These are phyloP conservation scores for Hylia prasina DNA, from an alignment of 2,113 vertebrate species.

Conservation along the genomic window DNA sequence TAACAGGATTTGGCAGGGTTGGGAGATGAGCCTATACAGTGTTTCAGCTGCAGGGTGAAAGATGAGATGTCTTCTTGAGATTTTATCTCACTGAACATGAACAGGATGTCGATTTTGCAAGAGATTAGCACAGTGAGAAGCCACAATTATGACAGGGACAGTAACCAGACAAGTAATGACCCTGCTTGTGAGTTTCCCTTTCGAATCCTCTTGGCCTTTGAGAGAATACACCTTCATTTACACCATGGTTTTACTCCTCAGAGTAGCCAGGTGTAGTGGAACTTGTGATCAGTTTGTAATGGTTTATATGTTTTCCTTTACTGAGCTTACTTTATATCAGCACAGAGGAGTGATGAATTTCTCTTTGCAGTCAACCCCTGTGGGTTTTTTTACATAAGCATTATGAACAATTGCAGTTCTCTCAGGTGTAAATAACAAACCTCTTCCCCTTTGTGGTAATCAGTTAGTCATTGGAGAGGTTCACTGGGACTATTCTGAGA, in stretches of 20 bases:
- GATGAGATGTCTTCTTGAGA: not conserved
- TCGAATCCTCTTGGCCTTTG: not conserved
- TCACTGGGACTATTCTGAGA: not conserved
- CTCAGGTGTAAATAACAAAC: not conserved
- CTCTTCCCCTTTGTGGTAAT: not conserved
- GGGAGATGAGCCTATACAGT: not conserved
- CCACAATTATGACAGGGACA: rapidly evolving
- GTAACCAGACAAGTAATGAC: not conserved
- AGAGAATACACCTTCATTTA: not conserved
- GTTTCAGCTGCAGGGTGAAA: not conserved
- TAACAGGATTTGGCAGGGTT: not conserved
- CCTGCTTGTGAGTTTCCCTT: not conserved
- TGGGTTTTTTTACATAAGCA: not conserved
- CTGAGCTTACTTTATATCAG: not conserved
- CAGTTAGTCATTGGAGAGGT: not conserved
- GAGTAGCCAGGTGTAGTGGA: not conserved
- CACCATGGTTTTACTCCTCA: not conserved
- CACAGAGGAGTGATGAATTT: not conserved
- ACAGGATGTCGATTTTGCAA: not conserved
- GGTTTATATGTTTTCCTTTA: not conserved
- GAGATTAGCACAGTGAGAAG: not conserved
- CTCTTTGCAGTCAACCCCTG: not conserved
- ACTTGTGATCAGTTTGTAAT: not conserved
- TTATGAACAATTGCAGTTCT: not conserved
- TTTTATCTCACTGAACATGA: not conserved